Evolutionary conservation across 2,113 vertebrate genomes (phyloP).

Genomic region (Vidua chalybeata): DNA sequence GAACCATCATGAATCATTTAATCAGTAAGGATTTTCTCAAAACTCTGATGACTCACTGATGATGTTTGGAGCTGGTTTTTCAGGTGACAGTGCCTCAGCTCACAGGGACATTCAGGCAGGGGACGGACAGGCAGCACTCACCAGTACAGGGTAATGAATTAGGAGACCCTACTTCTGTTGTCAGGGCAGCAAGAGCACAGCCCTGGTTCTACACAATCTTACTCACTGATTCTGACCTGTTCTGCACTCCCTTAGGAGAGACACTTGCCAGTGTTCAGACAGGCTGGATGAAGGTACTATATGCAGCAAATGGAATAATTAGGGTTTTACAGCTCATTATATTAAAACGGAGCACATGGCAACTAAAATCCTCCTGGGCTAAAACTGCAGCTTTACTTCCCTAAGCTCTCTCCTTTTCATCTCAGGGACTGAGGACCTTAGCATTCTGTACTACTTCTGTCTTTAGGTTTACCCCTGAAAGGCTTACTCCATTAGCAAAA

Average conservation of each 20-base stretch:
- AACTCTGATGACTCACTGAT: background rate
- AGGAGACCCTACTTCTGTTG: background rate
- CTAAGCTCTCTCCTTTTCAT: slow-evolving; percentile 12
- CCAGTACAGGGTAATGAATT: background rate
- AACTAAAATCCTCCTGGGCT: slow-evolving; percentile 33
- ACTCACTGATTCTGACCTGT: background rate
- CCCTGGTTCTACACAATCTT: background rate
- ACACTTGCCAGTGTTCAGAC: background rate
- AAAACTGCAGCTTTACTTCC: slow-evolving; percentile 21
- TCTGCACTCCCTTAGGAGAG: background rate
- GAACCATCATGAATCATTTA: background rate
- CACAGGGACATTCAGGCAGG: background rate
- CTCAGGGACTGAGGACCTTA: background rate
- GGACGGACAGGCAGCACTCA: background rate
- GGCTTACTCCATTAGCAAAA: background rate
- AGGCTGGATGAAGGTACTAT: background rate
- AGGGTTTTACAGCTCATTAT: background rate
- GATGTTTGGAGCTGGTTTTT: background rate
- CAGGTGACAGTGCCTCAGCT: background rate
- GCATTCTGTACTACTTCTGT: background rate
- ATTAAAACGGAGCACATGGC: background rate
- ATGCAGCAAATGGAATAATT: background rate
- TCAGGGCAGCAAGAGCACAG: background rate
- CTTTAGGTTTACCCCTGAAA: background rate
- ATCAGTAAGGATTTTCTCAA: background rate